Evolutionary conservation across 2,888 invertebrate genomes (phyloP).

Genomic region (Saturnia pavonia): DNA sequence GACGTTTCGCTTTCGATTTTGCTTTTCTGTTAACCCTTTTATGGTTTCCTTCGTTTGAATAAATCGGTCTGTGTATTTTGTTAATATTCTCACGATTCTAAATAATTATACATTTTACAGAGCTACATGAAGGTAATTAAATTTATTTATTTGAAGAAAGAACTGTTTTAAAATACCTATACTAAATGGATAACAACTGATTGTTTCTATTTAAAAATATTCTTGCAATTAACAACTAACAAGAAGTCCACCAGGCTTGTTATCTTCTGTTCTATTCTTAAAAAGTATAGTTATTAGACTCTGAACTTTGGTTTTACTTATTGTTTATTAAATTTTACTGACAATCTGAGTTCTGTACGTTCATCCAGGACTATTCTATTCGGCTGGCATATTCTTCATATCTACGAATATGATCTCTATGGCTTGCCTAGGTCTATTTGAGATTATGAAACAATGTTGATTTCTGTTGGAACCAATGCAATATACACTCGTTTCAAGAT

Average conservation of each 20-base stretch:
- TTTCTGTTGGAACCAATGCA: background rate
- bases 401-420: too few species aligned
- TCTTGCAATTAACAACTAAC: background rate
- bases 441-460: background rate
- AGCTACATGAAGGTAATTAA: background rate
- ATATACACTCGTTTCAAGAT: background rate
- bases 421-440: too few species aligned
- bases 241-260: background rate
- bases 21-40: background rate
- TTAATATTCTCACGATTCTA: conserved; percentile 1
- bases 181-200: background rate
- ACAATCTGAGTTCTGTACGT: too few species aligned
- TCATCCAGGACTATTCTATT: too few species aligned
- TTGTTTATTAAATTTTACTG: too few species aligned
- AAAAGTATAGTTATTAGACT: background rate
- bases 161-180: background rate
- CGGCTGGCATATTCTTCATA: too few species aligned
- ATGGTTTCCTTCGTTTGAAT: background rate
- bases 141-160: background rate
- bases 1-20: background rate
- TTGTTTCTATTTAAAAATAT: background rate
- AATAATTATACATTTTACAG: background rate
- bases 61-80: background rate
- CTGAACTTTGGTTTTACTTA: background rate
- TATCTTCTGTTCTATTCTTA: background rate